Base-by-base conservation (phyloP, 2,113 vertebrate genomes). In the Neopipo cinnamomea region DNA sequence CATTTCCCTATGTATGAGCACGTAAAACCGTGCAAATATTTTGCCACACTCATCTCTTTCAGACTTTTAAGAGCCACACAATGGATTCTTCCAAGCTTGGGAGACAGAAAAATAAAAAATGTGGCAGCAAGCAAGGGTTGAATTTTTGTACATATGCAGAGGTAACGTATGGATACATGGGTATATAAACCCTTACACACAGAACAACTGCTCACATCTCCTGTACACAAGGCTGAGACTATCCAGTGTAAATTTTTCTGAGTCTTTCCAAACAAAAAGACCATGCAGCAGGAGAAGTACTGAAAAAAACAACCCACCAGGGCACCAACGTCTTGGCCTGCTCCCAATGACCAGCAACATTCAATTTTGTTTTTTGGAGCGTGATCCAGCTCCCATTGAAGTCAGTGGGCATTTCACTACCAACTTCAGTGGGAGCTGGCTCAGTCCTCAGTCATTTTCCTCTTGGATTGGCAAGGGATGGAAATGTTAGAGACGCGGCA, bases 321-420 rank as follows among this genome's bases (percentile, higher is more conserved):
- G 76, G 49, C 76, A 89, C 12, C 49, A 63, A 13, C 11, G 9
- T 14, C 83, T 90, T 97, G 96, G 92, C 88, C 61, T 53, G 73
- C 31, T 68, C 56, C 88, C 96, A 96, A 25, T 0, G 23, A 89
- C 42, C 79, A 86, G 76, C 30, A 88, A 94, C 76, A 72, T 95
- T 71, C 79, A 25, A 91, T 96, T 96, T 96, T 96, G 93, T 91
- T 96, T 87, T 53, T 68, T 89, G 93, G 79, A 93, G 73, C 66
- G 72, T 37, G 75, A 55, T 52, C 79, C 76, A 94, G 90, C 90
- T 94, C 92, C 80, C 49, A 87, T 41, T 33, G 92, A 92, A 92
- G 70, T 89, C 92, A 75, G 70, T 7, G 70, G 70, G 83, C 61
- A 86, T 94, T 94, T 92, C 96, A 75, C 52, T 41, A 61, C 14